A percentile compares a stretch with the other conserved stretches of the same genome.
Conservation (phyloP, 2,888 invertebrate species). For the Spicauda simplicius region DNA sequence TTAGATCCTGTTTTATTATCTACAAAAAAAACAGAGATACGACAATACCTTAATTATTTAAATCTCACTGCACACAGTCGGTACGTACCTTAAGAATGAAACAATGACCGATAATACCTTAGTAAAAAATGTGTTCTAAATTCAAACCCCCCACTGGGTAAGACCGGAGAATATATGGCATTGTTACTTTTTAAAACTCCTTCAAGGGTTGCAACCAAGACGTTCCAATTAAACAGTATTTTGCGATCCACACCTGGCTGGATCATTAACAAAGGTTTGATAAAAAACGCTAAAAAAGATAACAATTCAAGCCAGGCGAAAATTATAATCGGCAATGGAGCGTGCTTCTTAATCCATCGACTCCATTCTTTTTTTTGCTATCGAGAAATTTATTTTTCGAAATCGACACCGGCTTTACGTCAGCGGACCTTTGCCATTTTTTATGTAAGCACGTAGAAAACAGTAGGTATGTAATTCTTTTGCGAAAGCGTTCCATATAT, state of each 20-base stretch:
- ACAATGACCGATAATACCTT: conserved; percentile 8
- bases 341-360: conserved; percentile 71
- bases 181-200: conserved; percentile 26
- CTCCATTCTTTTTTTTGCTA: conserved; percentile 50
- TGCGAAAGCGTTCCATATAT: not conserved
- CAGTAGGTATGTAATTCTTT: not conserved
- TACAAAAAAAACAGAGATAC: not conserved
- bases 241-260: conserved; percentile 65
- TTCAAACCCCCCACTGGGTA: conserved; percentile 51
- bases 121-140: conserved; percentile 20
- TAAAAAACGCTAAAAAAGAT: conserved; percentile 52
- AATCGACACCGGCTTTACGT: conserved; percentile 52
- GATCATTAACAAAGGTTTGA: conserved; percentile 51
- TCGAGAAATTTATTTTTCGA: conserved; percentile 51
- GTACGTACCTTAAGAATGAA: not conserved
- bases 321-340: conserved; percentile 79
- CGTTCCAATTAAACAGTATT: conserved; percentile 75
- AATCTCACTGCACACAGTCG: conserved; percentile 1
- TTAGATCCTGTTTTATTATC: not conserved
- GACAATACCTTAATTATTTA: not conserved
- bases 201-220: conserved; percentile 53
- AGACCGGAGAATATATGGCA: conserved; percentile 11
- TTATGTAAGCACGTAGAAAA: conserved; percentile 45
- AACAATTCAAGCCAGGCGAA: conserved; percentile 60
- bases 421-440: conserved; percentile 59